These are phyloP conservation scores for Porites rus DNA, from an alignment of 92 coral and sea anemone species.

Conservation along the genomic window DNA sequence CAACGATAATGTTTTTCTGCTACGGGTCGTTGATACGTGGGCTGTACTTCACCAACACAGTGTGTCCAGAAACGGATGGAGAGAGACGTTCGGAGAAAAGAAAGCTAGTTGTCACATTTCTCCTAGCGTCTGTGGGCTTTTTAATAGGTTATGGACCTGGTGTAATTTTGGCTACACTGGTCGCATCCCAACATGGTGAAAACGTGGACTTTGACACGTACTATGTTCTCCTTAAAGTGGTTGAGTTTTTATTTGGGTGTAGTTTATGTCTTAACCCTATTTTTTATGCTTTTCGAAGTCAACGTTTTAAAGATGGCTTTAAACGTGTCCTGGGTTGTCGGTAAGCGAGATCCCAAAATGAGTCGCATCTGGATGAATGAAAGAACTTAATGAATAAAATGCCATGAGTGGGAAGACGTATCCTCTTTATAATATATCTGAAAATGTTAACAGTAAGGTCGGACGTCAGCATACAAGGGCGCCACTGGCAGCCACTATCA, in stretches of 20 bases:
- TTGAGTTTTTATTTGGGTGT: neutral
- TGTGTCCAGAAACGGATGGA: neutral
- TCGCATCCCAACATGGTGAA: neutral
- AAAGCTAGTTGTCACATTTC: neutral
- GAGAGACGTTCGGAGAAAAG: neutral
- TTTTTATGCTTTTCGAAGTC: neutral
- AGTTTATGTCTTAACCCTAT: neutral
- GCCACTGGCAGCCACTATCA: too few species aligned
- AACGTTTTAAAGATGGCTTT: neutral
- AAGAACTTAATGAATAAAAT: too few species aligned
- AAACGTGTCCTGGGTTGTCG: neutral
- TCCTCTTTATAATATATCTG: too few species aligned
- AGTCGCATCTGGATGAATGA: too few species aligned
- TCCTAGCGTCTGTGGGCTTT: neutral
- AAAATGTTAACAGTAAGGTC: too few species aligned
- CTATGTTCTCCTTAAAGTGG: neutral
- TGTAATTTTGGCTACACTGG: neutral
- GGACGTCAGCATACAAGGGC: too few species aligned
- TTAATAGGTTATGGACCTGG: neutral
- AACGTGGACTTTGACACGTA: neutral
- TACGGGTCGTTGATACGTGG: neutral
- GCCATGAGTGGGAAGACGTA: too few species aligned
- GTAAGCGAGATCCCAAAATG: too few species aligned
- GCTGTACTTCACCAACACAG: neutral
- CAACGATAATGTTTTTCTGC: neutral